Conservation (phyloP, 2,797 vertebrate genomes). For the Dermochelys coriacea region DNA sequence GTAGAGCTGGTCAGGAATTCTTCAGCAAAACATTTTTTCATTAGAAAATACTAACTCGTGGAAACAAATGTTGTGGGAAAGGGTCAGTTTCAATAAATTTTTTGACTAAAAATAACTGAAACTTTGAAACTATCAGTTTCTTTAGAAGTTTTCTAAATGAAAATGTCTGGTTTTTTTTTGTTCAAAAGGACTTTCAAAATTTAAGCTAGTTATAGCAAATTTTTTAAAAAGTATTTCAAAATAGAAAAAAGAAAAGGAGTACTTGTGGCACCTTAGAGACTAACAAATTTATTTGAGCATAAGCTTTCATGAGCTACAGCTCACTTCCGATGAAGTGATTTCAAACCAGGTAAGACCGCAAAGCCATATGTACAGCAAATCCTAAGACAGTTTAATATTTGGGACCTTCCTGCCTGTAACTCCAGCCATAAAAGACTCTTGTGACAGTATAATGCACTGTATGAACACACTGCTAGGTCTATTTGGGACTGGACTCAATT, state of each 20-base stretch:
- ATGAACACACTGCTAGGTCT: neutral
- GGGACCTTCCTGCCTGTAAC: neutral
- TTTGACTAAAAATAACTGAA: neutral
- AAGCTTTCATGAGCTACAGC: too few relatives aligned
- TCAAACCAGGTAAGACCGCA: neutral
- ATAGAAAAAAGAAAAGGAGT: too few relatives aligned
- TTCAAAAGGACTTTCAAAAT: neutral
- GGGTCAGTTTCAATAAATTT: neutral
- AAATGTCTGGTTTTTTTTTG: neutral
- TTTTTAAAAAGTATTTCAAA: neutral
- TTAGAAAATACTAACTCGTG: neutral
- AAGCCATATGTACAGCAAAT: neutral
- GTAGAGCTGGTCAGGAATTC: neutral
- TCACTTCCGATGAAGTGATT: too few relatives aligned
- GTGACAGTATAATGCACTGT: neutral
- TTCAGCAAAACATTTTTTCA: neutral
- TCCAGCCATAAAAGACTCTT: neutral
- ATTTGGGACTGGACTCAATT: neutral
- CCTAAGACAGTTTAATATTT: neutral
- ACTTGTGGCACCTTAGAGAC: too few relatives aligned
- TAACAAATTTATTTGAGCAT: too few relatives aligned
- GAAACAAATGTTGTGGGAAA: neutral
- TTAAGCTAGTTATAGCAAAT: neutral
- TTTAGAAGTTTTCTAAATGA: neutral
- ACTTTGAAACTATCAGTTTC: neutral